Base-by-base conservation (phyloP, 2,797 vertebrate species). In the Rhynchonycteris naso region DNA sequence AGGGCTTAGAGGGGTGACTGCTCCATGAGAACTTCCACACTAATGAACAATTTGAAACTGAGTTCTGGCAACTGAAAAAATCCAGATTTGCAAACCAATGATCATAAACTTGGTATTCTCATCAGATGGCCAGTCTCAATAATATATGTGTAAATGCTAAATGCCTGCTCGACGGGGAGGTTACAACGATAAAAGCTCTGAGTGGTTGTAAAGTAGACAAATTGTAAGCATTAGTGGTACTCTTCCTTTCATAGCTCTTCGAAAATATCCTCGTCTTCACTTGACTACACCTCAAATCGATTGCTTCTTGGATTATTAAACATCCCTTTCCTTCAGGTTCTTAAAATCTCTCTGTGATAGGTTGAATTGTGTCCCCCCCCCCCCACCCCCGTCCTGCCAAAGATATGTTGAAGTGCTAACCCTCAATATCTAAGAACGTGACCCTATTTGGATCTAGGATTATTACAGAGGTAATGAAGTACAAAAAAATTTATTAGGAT, bases 261-360 rank as follows among this genome's bases (percentile, higher is more conserved):
- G 52, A 80, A 56, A 68, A 63, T 54, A 14, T 30, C 33, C 24
- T n/a, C 7, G 0, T 14, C 56, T 50, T 81, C 58, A 47, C 59
- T 68, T 61, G 54, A n/a, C 71, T 47, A 6, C 22, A 43, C 33
- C 71, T 86, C 22, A 50, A 24, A 56, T 52, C 30, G 26, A n/a
- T 22, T 47, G 59, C 35, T 61, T 81, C 72, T 88, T 91, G 58
- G 38, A 75, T 88, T 85, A 86, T 68, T 72, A 80, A 80, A 59
- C 21, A 63, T 47, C 21, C 15, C 30, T 74, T 90, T 69, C 18
- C 47, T 74, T 56, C 50, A 68, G 58, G n/a, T 88, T 85, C 66
- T 88, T 91, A 56, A 72, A 88, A 68, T 47, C 38, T 74, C 80
- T 87, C 11, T 65, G 47, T 71, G 65, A 72, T 10, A 22, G 4